A percentile compares a stretch with the other conserved stretches of the same genome.
phyloP scores from a whole-genome alignment of 1,140 invertebrate species.

The Drosophila repleta region DNA sequence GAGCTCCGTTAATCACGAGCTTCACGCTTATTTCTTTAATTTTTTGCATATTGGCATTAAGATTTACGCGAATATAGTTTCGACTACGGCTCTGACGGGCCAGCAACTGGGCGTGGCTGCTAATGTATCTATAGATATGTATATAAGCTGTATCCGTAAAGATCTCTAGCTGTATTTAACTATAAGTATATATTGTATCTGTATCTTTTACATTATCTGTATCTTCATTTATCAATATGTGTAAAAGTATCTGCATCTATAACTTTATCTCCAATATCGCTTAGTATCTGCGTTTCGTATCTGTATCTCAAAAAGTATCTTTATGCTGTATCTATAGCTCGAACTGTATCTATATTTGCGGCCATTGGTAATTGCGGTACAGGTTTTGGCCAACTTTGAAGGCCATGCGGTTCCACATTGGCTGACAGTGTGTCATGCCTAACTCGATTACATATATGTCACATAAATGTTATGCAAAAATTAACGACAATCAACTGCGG shows the following conservation, averaged over 20 bases:
- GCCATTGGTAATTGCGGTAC: slow-evolving; percentile 32
- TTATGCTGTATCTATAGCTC: background rate
- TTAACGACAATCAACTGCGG: slow-evolving; percentile 14
- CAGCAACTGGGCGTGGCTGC: slow-evolving; percentile 26
- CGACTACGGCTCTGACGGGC: background rate
- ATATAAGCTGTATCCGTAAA: background rate
- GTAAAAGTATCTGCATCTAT: background rate
- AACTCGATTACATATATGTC: slow-evolving; percentile 23
- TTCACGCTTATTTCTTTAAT: background rate
- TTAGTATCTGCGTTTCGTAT: background rate
- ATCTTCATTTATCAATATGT: background rate
- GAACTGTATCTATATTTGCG: slow-evolving; percentile 10
- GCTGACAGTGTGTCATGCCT: slow-evolving; percentile 31
- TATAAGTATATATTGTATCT: too few relatives aligned
- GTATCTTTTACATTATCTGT: too few relatives aligned
- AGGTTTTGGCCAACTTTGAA: slow-evolving; percentile 40
- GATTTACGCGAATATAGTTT: background rate
- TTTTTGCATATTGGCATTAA: slow-evolving; percentile 7
- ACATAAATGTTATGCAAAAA: slow-evolving; percentile 35
- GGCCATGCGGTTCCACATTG: slow-evolving; percentile 23
- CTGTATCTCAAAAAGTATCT: background rate
- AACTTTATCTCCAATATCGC: background rate
- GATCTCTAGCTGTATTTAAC: too few relatives aligned
- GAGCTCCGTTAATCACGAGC: slow-evolving; percentile 21
- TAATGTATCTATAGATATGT: background rate